A percentile compares a stretch with the other conserved stretches of the same genome.
These are phyloP conservation scores for Dinoponera quadriceps DNA, from an alignment of 1,140 invertebrate genomes.

Conservation along the genomic window DNA sequence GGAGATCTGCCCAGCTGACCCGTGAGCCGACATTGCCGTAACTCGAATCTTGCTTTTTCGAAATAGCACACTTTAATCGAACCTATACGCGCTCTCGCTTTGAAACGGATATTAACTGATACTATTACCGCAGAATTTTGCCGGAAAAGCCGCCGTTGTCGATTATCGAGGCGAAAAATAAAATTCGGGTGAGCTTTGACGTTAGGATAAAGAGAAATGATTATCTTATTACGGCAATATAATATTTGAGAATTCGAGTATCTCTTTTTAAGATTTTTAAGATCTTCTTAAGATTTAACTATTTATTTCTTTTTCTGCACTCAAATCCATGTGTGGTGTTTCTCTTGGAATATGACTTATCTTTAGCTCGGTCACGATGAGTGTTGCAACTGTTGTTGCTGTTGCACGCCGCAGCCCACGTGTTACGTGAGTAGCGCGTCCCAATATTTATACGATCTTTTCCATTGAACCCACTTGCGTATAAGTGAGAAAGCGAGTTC, in stretches of 20 bases:
- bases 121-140: slow-evolving; percentile 42
- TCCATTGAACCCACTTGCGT: not conserved
- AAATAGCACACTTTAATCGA: slow-evolving; percentile 6
- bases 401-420: slow-evolving; percentile 69
- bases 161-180: slow-evolving; percentile 77
- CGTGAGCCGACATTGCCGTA: slow-evolving; percentile 71
- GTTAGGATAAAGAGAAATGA: not conserved
- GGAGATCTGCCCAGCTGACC: slow-evolving; percentile 76
- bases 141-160: slow-evolving; percentile 61
- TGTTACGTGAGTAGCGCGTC: slow-evolving; percentile 72
- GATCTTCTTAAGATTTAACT: no score
- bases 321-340: not conserved
- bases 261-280: no score
- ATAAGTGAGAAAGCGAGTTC: not conserved
- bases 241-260: not conserved
- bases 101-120: slow-evolving; percentile 9
- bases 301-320: not conserved
- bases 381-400: slow-evolving; percentile 80
- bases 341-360: slow-evolving; percentile 11
- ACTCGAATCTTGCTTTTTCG: slow-evolving; percentile 36
- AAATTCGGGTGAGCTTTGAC: slow-evolving; percentile 77
- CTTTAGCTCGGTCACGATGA: slow-evolving; percentile 77
- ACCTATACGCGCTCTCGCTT: not conserved
- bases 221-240: not conserved
- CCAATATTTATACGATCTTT: not conserved